Base-by-base conservation (phyloP, 2,888 invertebrate species). In the Priocnemis perturbator region DNA sequence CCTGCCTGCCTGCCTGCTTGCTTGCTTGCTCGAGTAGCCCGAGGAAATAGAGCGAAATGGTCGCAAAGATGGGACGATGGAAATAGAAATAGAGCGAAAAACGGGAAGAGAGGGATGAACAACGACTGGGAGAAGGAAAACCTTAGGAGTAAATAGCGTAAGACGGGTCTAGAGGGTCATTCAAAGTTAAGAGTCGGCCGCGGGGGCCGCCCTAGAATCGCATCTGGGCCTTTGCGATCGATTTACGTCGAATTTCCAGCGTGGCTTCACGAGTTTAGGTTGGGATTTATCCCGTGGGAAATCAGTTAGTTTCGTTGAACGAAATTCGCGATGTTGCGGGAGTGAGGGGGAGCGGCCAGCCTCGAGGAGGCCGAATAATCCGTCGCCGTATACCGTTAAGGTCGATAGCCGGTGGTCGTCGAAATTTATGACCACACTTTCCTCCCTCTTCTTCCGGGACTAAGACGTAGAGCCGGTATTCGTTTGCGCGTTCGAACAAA, bases 251-350 rank as follows among this genome's bases (percentile, higher is more conserved):
- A 74, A 76, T 74, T 74, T 74, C 67, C 67, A 63, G 65, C 45
- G 56, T 65, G 69, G 74, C 60, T 64, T 62, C 63, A 44, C 53
- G 50, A 65, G 71, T 71, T 75, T 74, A 68, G 64, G 67, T 71
- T 64, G 74, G 77, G 76, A 86, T 86, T 84, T 81, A 81, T 81
- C 86, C 83, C 83, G 62, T 75, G 86, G 86, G 86, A 87, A 87
- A 87, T 86, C 86, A 83, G 76, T 75, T 83, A 78, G 77, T 81
- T 82, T 83, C 74, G 76, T 81, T 76, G 71, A 69, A 72, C 70
- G 66, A 78, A 79, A 77, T 74, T 77, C 74, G 77, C 53, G 63
- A 72, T 68, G 71, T 77, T 78, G 61, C 45, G 58, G 45, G 69
- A 26, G 67, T 19, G 63, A 5, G 37, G 48, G 45, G 14, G 17